Percentiles rank a stretch among this genome's conserved stretches.
Conservation (phyloP, 2,888 invertebrate genomes). For the Aleiodes testaceus region DNA sequence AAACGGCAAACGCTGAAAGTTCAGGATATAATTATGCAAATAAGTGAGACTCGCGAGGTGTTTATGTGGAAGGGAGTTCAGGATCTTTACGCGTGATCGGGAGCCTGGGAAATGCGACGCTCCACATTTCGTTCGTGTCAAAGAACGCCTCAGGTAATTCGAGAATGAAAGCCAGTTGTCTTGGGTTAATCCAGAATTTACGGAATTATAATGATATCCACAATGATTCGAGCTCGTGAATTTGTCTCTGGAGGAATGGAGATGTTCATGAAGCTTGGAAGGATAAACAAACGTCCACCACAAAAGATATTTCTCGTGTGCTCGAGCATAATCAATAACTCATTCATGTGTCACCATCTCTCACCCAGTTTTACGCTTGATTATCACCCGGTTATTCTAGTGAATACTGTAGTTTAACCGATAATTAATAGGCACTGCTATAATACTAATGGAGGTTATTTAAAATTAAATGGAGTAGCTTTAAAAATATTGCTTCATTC, state of each 20-base stretch:
- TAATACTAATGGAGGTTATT: not conserved
- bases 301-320: not conserved
- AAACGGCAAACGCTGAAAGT: too few relatives aligned
- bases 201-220: slow-evolving; percentile 40
- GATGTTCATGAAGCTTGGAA: slow-evolving; percentile 14
- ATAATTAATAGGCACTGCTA: not conserved
- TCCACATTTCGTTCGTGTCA: too few relatives aligned
- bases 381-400: slow-evolving; percentile 10
- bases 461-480: not conserved
- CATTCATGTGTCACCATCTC: slow-evolving; percentile 12
- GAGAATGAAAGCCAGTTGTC: not conserved
- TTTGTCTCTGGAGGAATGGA: slow-evolving; percentile 40
- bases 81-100: too few relatives aligned
- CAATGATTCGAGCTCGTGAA: slow-evolving; percentile 50
- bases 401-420: not conserved
- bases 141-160: too few relatives aligned
- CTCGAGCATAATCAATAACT: slow-evolving; percentile 15
- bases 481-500: not conserved
- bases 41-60: too few relatives aligned
- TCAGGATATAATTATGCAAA: too few relatives aligned
- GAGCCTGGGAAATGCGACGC: too few relatives aligned
- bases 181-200: slow-evolving; percentile 22
- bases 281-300: not conserved
- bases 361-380: slow-evolving; percentile 16
- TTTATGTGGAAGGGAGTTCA: too few relatives aligned